Percentiles rank a stretch among this genome's conserved stretches.
Evolutionary conservation across 2,113 vertebrate genomes (phyloP).

Genomic region (Potamarius usumacintae): DNA sequence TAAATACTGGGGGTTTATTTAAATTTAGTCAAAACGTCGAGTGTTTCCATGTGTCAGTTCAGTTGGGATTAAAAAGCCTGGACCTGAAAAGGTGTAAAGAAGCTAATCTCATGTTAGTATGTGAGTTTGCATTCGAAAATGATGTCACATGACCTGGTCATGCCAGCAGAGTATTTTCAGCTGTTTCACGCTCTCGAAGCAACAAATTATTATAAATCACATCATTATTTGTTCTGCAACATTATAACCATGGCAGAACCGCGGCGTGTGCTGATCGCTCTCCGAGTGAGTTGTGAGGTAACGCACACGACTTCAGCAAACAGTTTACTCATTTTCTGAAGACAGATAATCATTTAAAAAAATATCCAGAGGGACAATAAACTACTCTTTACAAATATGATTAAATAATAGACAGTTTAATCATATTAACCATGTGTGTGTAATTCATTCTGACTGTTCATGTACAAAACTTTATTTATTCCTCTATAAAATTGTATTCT

Average conservation of each 20-base stretch:
- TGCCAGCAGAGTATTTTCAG: background rate
- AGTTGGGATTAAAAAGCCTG: background rate
- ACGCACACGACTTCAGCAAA: background rate
- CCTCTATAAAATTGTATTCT: background rate
- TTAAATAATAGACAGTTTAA: background rate
- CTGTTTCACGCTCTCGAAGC: background rate
- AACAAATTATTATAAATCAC: background rate
- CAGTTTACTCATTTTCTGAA: background rate
- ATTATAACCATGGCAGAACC: background rate
- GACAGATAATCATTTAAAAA: background rate
- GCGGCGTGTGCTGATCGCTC: too few relatives aligned
- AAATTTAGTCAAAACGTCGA: background rate
- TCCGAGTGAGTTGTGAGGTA: background rate
- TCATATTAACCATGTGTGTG: background rate
- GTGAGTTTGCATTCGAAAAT: background rate
- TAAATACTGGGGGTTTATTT: background rate
- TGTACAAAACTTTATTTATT: background rate
- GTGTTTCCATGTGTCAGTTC: background rate
- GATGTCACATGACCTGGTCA: background rate
- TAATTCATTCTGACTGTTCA: background rate
- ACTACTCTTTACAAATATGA: background rate
- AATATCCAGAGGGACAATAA: background rate
- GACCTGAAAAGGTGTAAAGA: background rate
- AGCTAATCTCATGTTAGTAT: background rate
- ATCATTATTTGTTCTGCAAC: background rate